Percentiles rank a stretch among this genome's conserved stretches.
Evolutionary conservation across 2,797 vertebrate genomes (phyloP).

Genomic region (Lithobates pipiens): DNA sequence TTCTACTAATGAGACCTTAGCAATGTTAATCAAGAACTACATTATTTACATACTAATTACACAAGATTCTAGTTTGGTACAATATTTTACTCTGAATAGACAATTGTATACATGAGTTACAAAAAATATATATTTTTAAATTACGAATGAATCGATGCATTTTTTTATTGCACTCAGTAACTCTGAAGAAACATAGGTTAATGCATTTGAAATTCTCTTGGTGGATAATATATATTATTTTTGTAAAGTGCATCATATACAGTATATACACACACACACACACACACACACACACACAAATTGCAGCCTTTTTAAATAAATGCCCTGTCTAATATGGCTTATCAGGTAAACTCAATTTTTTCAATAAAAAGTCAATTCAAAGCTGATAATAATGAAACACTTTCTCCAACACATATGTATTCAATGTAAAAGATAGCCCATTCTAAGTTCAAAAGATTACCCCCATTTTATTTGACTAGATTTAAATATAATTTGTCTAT

Average conservation of each 20-base stretch:
- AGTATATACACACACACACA: no score
- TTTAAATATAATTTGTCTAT: no score
- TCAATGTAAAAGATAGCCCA: no score
- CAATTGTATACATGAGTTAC: background rate
- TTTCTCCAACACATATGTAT: no score
- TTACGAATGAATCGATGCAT: background rate
- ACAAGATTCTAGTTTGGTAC: constrained; percentile 11
- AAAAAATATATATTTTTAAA: constrained; percentile 28
- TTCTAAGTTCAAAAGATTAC: no score
- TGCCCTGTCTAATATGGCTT: background rate
- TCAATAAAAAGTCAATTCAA: background rate
- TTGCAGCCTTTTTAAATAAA: background rate
- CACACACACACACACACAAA: background rate
- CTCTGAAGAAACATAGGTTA: background rate
- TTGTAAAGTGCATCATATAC: background rate
- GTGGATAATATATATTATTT: background rate
- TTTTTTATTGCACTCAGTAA: constrained; percentile 17
- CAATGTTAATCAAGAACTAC: constrained; percentile 29
- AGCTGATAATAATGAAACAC: no score
- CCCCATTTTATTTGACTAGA: no score
- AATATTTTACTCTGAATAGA: constrained; percentile 29
- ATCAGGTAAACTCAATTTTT: background rate
- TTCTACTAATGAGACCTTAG: constrained; percentile 42
- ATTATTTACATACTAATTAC: constrained; percentile 47
- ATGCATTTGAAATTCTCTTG: background rate